phyloP scores from a whole-genome alignment of 2,113 vertebrate species.

The Stercorarius parasiticus region DNA sequence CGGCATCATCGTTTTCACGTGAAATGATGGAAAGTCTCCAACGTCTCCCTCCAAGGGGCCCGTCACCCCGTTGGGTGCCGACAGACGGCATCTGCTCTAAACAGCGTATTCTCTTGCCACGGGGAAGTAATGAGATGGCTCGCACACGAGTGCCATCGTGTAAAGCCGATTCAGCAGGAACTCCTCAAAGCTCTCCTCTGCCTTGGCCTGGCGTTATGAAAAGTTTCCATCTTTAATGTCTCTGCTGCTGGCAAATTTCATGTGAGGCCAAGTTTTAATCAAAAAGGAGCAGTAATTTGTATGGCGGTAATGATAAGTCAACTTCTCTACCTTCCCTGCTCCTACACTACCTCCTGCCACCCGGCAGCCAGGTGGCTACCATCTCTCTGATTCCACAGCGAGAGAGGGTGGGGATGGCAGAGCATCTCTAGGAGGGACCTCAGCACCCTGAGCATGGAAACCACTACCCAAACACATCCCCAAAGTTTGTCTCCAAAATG shows the following conservation, averaged over 20 bases:
- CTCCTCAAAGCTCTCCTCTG: neutral
- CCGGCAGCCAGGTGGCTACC: accelerated
- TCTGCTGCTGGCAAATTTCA: neutral
- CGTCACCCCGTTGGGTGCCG: neutral
- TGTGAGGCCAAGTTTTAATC: neutral
- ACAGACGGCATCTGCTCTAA: neutral
- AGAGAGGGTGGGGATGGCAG: neutral
- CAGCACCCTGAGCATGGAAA: neutral
- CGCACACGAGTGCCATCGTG: neutral
- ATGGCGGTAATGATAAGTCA: accelerated
- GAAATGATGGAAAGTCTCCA: slow-evolving; percentile 19
- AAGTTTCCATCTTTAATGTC: neutral
- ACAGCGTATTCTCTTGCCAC: neutral
- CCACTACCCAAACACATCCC: neutral
- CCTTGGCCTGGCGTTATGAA: neutral
- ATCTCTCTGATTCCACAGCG: neutral
- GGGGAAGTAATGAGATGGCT: neutral
- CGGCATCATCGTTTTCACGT: neutral
- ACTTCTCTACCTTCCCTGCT: neutral
- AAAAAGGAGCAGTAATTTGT: neutral
- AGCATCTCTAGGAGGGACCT: neutral
- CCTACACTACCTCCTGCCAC: neutral
- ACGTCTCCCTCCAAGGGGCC: neutral
- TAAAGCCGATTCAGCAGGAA: neutral
- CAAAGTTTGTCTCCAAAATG: neutral